Conservation (phyloP, 2,797 vertebrate species). For the Erethizon dorsatum region DNA sequence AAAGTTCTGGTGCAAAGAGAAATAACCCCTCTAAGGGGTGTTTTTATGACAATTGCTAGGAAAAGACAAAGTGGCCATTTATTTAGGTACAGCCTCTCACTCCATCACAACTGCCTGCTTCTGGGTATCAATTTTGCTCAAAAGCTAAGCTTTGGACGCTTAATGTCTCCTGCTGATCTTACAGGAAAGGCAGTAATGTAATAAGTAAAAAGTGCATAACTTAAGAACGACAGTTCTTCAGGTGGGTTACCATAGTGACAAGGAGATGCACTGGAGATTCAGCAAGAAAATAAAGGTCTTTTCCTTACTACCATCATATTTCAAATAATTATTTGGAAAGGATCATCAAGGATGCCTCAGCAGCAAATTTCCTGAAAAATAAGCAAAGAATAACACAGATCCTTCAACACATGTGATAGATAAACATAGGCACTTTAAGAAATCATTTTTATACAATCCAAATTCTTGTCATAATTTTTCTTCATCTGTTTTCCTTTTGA, state of each 20-base stretch:
- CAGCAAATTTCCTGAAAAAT: background rate
- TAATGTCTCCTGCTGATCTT: slow-evolving; percentile 30
- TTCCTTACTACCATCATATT: background rate
- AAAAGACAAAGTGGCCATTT: slow-evolving; percentile 68
- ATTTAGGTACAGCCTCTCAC: slow-evolving; percentile 2
- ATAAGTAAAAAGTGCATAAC: background rate
- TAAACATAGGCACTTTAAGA: background rate
- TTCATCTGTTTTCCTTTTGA: background rate
- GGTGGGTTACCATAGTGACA: background rate
- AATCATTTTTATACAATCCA: background rate
- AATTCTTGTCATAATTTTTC: background rate
- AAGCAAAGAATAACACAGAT: background rate
- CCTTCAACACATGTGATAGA: background rate
- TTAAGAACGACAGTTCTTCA: background rate
- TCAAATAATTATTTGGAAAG: background rate
- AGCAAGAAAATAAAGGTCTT: background rate
- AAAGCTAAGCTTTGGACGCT: background rate
- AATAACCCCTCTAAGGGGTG: slow-evolving; percentile 48
- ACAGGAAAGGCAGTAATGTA: background rate
- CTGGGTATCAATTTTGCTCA: background rate
- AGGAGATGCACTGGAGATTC: background rate
- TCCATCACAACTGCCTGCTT: background rate
- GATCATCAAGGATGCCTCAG: background rate
- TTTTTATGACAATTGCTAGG: slow-evolving; percentile 69
- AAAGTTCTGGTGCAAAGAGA: slow-evolving; percentile 48